Conservation (phyloP, 2,888 invertebrate genomes). For the Leuctra nigra region DNA sequence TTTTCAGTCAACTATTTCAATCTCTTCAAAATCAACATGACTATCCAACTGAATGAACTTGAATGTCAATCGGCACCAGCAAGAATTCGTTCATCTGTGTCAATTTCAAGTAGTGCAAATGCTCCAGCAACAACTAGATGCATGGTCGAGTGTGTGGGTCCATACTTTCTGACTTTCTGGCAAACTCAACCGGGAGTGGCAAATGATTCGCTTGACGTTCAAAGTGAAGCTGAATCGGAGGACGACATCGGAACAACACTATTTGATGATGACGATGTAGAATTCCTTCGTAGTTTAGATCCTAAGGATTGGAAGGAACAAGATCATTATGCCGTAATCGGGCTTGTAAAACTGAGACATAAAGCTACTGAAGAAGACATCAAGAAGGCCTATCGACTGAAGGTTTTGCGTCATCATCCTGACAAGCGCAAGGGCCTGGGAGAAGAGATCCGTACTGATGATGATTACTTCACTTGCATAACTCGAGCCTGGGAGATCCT, state of each 20-base stretch:
- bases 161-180: constrained; percentile 24
- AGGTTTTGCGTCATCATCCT: constrained; percentile 93
- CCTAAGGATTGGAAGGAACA: constrained; percentile 97
- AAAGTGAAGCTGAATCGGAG: constrained; percentile 24
- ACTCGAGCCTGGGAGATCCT: constrained; percentile 93
- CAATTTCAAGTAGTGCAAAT: no score
- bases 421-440: constrained; percentile 93
- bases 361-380: constrained; percentile 90
- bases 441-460: constrained; percentile 79
- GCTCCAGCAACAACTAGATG: constrained; percentile 17
- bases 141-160: constrained; percentile 24
- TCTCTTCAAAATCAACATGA: not conserved
- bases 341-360: constrained; percentile 73
- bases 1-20: no score
- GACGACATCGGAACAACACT: constrained; percentile 17
- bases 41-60: not conserved
- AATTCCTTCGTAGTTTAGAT: constrained; percentile 79
- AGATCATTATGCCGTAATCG: constrained; percentile 95
- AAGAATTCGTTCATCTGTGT: no score
- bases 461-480: constrained; percentile 98
- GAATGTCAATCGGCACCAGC: not conserved
- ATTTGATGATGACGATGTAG: constrained; percentile 60
- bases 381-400: constrained; percentile 79
- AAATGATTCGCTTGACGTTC: constrained; percentile 1
- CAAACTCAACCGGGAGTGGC: constrained; percentile 20